phyloP scores from a whole-genome alignment of 2,113 vertebrate genomes.

The Catharus bicknelli region DNA sequence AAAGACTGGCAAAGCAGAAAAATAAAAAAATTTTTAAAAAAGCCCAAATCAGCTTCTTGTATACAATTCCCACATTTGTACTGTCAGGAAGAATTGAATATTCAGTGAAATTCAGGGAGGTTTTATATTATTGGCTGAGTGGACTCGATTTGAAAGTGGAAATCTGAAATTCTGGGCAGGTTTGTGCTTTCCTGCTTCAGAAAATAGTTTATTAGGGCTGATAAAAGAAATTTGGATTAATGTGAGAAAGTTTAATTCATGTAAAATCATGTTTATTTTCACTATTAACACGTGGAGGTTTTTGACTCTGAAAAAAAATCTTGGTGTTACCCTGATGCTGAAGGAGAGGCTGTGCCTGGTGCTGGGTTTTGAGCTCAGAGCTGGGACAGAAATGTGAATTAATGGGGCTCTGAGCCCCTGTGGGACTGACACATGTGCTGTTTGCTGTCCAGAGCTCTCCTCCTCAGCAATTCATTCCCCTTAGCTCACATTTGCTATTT shows the following conservation, averaged over 20 bases:
- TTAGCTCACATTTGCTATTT: not conserved
- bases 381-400: not conserved
- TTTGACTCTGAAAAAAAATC: not conserved
- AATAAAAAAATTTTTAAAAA: not conserved
- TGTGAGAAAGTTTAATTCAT: not conserved
- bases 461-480: not conserved
- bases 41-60: not conserved
- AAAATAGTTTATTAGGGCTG: not conserved
- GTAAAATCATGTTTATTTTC: not conserved
- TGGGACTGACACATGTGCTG: not conserved
- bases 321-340: fast-evolving
- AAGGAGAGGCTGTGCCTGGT: not conserved
- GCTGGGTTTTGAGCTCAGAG: not conserved
- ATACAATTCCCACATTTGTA: fast-evolving
- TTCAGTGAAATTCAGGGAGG: not conserved
- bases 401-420: fast-evolving
- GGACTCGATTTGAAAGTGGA: not conserved
- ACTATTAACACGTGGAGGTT: not conserved
- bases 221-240: not conserved
- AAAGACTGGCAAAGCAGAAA: not conserved
- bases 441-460: not conserved
- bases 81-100: not conserved
- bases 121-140: not conserved
- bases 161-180: not conserved
- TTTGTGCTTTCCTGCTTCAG: not conserved